phyloP scores from a whole-genome alignment of 2,888 invertebrate species.

The Tetropium fuscum region DNA sequence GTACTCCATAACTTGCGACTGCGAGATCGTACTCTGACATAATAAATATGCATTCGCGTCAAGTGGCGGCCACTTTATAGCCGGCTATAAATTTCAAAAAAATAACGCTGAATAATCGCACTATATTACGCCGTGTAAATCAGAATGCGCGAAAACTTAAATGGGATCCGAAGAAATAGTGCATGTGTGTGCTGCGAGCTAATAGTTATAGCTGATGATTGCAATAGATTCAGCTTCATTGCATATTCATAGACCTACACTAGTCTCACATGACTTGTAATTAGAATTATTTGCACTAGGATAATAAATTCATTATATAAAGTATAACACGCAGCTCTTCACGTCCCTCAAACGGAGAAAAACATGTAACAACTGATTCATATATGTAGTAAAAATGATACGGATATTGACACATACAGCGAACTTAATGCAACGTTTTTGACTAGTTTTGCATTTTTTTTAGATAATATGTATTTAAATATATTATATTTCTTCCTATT shows the following conservation, averaged over 20 bases:
- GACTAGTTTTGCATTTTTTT: no score
- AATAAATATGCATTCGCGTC: slow-evolving; percentile 46
- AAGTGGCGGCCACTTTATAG: slow-evolving; percentile 48
- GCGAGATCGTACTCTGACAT: slow-evolving; percentile 33
- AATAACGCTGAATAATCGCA: slow-evolving; percentile 15
- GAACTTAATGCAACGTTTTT: no score
- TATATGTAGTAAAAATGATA: no score
- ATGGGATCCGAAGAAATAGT: slow-evolving; percentile 31
- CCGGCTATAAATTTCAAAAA: slow-evolving; percentile 28
- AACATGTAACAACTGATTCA: no score
- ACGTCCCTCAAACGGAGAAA: no score
- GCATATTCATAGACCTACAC: slow-evolving; percentile 64
- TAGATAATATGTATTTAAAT: no score
- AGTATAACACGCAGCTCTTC: slow-evolving; percentile 49
- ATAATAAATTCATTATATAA: slow-evolving; percentile 61
- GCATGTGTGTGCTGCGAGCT: slow-evolving; percentile 45
- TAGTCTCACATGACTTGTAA: slow-evolving; percentile 61
- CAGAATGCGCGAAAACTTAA: slow-evolving; percentile 37
- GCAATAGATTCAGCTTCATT: slow-evolving; percentile 62
- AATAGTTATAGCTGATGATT: slow-evolving; percentile 62
- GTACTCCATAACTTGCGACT: slow-evolving; percentile 31
- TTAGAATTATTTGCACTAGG: slow-evolving; percentile 62
- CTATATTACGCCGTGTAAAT: slow-evolving; percentile 27
- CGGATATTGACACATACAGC: no score
- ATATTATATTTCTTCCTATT: no score